These are phyloP conservation scores for Bombyx huttoni DNA, from an alignment of 2,888 invertebrate genomes.

Conservation along the genomic window DNA sequence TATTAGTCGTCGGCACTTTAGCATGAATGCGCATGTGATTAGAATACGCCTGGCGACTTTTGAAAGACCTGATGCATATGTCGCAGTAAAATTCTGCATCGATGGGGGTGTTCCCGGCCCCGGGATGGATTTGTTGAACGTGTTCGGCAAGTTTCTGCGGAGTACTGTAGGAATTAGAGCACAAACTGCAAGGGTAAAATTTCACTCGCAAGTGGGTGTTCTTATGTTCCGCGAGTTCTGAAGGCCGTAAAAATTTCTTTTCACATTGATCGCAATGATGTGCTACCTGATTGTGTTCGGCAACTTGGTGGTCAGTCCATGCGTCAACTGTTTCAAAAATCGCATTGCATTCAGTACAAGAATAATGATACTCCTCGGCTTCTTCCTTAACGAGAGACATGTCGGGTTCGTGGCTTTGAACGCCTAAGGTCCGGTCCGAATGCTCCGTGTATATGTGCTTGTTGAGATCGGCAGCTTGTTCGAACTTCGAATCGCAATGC, in stretches of 20 bases:
- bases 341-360: slow-evolving; percentile 74
- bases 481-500: slow-evolving; percentile 72
- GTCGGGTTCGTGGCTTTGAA: slow-evolving; percentile 37
- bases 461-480: slow-evolving; percentile 67
- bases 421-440: slow-evolving; percentile 52
- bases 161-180: slow-evolving; percentile 74
- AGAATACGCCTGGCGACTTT: slow-evolving; percentile 68
- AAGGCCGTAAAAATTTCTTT: slow-evolving; percentile 72
- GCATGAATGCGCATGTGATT: slow-evolving; percentile 70
- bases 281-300: slow-evolving; percentile 65
- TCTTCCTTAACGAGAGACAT: slow-evolving; percentile 64
- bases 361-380: slow-evolving; percentile 68
- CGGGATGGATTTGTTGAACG: slow-evolving; percentile 63
- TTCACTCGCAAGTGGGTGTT: slow-evolving; percentile 77
- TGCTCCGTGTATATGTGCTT: slow-evolving; percentile 74
- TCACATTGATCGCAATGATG: slow-evolving; percentile 76
- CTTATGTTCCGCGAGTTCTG: slow-evolving; percentile 76
- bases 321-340: slow-evolving; percentile 70
- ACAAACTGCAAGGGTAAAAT: slow-evolving; percentile 74
- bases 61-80: slow-evolving; percentile 73
- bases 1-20: slow-evolving; percentile 63
- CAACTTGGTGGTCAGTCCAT: slow-evolving; percentile 72
- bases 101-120: slow-evolving; percentile 23
- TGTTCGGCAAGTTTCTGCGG: slow-evolving; percentile 74
- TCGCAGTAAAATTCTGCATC: slow-evolving; percentile 68